Percentiles rank a stretch among this genome's conserved stretches.
Conservation (phyloP, 2,888 invertebrate genomes). For the Brachyptera risi region DNA sequence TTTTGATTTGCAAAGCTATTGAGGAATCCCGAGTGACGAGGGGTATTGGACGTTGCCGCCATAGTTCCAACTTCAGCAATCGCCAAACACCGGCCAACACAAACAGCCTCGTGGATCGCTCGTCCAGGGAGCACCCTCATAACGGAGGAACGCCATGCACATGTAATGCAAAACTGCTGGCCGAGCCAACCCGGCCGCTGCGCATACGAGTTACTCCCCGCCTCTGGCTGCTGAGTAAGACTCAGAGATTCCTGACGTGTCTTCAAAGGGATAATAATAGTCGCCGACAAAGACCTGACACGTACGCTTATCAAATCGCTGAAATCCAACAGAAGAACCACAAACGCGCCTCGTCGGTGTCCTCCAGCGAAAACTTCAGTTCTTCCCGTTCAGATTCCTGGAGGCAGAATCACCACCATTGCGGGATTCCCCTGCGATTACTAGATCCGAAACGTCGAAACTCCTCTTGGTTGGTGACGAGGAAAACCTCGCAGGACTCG, state of each 20-base stretch:
- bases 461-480: slow-evolving; percentile 84
- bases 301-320: slow-evolving; percentile 68
- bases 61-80: slow-evolving; percentile 84
- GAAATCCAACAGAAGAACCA: slow-evolving; percentile 72
- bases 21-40: slow-evolving; percentile 89
- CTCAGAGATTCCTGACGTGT: slow-evolving; percentile 51
- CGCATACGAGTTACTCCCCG: slow-evolving; percentile 41
- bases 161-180: slow-evolving; percentile 54
- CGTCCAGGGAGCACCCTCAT: slow-evolving; percentile 67
- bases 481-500: slow-evolving; percentile 89
- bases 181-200: slow-evolving; percentile 34
- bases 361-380: slow-evolving; percentile 86
- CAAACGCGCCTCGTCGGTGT: slow-evolving; percentile 75
- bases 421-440: slow-evolving; percentile 70
- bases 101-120: slow-evolving; percentile 75
- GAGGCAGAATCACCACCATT: slow-evolving; percentile 68
- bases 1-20: slow-evolving; percentile 91
- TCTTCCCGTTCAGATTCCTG: slow-evolving; percentile 85
- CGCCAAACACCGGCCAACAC: slow-evolving; percentile 83
- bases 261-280: slow-evolving; percentile 43
- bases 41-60: slow-evolving; percentile 80
- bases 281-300: slow-evolving; percentile 51
- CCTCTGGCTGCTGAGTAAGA: slow-evolving; percentile 46
- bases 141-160: slow-evolving; percentile 54
- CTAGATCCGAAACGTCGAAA: slow-evolving; percentile 74